Percentiles rank a stretch among this genome's conserved stretches.
phyloP scores from a whole-genome alignment of 2,113 vertebrate species.

The Myiopsitta monachus region DNA sequence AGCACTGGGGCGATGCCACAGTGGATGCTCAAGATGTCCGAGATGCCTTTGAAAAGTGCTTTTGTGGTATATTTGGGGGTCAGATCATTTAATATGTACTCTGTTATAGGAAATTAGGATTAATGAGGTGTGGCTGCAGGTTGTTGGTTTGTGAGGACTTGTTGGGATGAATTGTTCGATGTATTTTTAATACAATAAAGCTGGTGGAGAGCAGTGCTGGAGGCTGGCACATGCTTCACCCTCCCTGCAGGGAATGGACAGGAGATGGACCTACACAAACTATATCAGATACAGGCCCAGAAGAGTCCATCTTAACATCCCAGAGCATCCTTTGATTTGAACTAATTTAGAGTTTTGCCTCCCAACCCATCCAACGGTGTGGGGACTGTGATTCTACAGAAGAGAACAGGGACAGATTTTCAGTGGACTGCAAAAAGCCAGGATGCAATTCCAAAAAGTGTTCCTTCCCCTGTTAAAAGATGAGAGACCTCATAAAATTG shows the following conservation, averaged over 20 bases:
- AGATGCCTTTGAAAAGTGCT: background rate
- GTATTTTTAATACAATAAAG: background rate
- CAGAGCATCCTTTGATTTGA: background rate
- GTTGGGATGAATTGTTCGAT: background rate
- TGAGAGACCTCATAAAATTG: background rate
- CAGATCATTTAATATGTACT: background rate
- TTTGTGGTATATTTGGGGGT: background rate
- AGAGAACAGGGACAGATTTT: background rate
- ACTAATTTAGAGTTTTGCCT: background rate
- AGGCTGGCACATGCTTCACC: background rate
- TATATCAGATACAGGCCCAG: background rate
- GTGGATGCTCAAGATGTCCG: background rate
- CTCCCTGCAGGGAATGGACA: background rate
- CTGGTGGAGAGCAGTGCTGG: background rate
- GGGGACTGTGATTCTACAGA: background rate
- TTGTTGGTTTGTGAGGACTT: background rate
- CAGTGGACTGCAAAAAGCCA: background rate
- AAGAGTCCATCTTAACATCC: background rate
- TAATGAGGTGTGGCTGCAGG: background rate
- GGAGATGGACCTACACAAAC: background rate
- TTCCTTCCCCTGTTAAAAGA: background rate
- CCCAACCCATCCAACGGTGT: fast-evolving
- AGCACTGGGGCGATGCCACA: background rate
- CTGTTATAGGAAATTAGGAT: background rate
- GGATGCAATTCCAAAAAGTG: background rate